phyloP scores from a whole-genome alignment of 2,113 vertebrate species.

The Caranx ignobilis region DNA sequence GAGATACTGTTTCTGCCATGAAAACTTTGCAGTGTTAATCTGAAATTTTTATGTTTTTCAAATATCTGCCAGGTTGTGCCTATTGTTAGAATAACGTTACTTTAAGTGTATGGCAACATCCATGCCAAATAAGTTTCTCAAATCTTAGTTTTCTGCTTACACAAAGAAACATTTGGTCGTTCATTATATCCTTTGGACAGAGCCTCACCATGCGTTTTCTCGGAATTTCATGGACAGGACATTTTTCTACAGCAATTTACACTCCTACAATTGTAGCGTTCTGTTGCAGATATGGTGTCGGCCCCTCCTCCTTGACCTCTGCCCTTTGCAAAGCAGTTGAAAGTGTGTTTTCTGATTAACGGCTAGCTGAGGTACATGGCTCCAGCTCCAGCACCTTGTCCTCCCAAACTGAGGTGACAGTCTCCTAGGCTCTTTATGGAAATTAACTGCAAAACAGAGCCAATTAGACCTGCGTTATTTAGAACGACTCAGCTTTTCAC shows the following conservation, averaged over 20 bases:
- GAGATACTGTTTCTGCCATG: background rate
- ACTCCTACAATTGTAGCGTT: constrained; percentile 80
- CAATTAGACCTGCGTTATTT: constrained; percentile 87
- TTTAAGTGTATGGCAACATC: constrained; percentile 1
- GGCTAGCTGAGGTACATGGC: constrained; percentile 66
- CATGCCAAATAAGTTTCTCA: constrained; percentile 38
- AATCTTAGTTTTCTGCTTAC: constrained; percentile 60
- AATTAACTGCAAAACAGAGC: constrained; percentile 85
- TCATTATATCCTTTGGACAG: constrained; percentile 59
- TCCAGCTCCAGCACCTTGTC: constrained; percentile 72
- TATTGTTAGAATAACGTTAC: constrained; percentile 1
- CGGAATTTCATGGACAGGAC: constrained; percentile 70
- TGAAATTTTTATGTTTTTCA: background rate
- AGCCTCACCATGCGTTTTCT: constrained; percentile 52
- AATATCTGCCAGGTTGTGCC: background rate
- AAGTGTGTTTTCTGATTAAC: constrained; percentile 86
- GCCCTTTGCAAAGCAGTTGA: constrained; percentile 77
- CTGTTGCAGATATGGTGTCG: constrained; percentile 81
- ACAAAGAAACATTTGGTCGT: constrained; percentile 67
- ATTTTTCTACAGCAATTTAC: constrained; percentile 84
- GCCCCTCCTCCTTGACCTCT: constrained; percentile 84
- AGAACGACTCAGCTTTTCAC: constrained; percentile 80
- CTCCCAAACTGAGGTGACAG: constrained; percentile 80
- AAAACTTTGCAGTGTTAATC: background rate
- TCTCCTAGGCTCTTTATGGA: constrained; percentile 84